Evolutionary conservation across 2,797 vertebrate species (phyloP).

Genomic region (Knipowitschia caucasica): DNA sequence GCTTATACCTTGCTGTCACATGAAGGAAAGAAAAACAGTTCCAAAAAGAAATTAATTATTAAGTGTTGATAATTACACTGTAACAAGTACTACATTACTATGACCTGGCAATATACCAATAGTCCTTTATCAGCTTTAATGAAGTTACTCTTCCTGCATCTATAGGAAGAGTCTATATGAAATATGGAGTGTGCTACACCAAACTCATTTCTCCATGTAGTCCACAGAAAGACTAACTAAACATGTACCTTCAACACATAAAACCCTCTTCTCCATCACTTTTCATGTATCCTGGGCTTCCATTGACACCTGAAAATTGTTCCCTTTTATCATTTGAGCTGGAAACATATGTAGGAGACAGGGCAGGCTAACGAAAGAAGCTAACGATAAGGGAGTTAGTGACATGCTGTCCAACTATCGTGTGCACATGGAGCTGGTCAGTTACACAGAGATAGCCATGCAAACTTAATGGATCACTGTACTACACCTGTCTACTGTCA

Average conservation of each 20-base stretch:
- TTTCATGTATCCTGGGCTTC: conserved; percentile 19
- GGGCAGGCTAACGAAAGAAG: conserved; percentile 52
- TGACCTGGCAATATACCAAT: too few species aligned
- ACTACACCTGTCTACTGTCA: conserved; percentile 22
- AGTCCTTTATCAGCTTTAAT: too few species aligned
- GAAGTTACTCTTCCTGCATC: not conserved
- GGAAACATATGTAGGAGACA: conserved; percentile 46
- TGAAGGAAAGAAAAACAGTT: conserved; percentile 42
- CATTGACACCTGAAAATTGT: conserved; percentile 34
- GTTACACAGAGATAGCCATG: conserved; percentile 13
- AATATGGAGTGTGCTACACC: not conserved
- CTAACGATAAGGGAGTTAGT: conserved; percentile 48
- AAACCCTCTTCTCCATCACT: conserved; percentile 18
- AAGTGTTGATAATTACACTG: too few species aligned
- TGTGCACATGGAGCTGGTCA: not conserved
- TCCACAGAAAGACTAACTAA: conserved; percentile 7
- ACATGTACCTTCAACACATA: conserved; percentile 23
- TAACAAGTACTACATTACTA: too few species aligned
- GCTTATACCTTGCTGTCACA: conserved; percentile 49
- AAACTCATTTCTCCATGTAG: not conserved
- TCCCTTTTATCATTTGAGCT: conserved; percentile 45
- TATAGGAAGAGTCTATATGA: not conserved
- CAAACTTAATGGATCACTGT: conserved; percentile 31
- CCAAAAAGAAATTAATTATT: too few species aligned
- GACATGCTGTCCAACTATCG: conserved; percentile 34